phyloP scores from a whole-genome alignment of 2,113 vertebrate species.

The Sinocyclocheilus anophthalmus region DNA sequence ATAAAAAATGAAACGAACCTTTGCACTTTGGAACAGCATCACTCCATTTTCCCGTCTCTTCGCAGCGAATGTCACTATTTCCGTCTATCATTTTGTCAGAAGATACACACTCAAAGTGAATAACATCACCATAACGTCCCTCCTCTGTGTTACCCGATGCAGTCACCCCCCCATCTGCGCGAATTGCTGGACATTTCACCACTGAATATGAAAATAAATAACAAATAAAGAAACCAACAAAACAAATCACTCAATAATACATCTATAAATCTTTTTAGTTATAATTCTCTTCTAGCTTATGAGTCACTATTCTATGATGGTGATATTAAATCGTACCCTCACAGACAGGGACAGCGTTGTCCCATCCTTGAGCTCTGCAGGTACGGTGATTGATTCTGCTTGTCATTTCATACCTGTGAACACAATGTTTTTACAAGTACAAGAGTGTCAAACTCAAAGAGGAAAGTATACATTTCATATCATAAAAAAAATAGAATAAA shows the following conservation, averaged over 20 bases:
- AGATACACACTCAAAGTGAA: slow-evolving; percentile 67
- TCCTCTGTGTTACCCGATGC: slow-evolving; percentile 63
- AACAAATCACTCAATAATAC: not conserved
- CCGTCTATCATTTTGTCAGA: not conserved
- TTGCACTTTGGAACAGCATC: slow-evolving; percentile 45
- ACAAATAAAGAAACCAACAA: not conserved
- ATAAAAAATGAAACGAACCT: slow-evolving; percentile 53
- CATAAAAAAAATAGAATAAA: too few species aligned
- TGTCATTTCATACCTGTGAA: slow-evolving; percentile 69
- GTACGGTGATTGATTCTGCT: slow-evolving; percentile 58
- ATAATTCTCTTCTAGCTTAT: too few species aligned
- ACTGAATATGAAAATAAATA: not conserved
- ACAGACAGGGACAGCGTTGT: slow-evolving; percentile 69
- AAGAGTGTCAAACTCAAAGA: too few species aligned
- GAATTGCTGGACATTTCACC: slow-evolving; percentile 57
- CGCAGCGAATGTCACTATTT: slow-evolving; percentile 59
- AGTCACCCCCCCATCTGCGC: slow-evolving; percentile 9
- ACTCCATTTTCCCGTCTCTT: slow-evolving; percentile 64
- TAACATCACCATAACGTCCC: slow-evolving; percentile 61
- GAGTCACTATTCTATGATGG: not conserved
- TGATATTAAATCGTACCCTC: slow-evolving; percentile 61
- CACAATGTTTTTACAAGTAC: not conserved
- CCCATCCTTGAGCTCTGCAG: slow-evolving; percentile 71
- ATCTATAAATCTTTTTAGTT: too few species aligned
- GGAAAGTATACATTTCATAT: too few species aligned